Evolutionary conservation across 1,140 invertebrate genomes (phyloP).

Genomic region (Drosophila subobscura): DNA sequence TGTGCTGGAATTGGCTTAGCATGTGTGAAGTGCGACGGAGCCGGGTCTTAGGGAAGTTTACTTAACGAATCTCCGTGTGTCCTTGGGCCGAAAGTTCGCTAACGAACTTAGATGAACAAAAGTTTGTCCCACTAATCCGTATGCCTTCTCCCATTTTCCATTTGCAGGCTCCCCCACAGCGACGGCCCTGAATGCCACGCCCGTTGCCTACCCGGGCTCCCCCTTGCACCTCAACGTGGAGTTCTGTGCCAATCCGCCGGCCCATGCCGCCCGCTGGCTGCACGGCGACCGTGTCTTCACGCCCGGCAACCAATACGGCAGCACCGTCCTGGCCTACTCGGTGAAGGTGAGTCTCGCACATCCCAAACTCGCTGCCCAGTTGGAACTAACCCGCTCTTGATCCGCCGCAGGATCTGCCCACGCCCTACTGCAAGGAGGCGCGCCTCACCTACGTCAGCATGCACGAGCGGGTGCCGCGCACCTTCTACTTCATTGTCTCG

Average conservation of each 20-base stretch:
- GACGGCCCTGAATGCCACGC: slow-evolving; percentile 84
- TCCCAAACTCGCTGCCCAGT: too few species aligned
- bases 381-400: background rate
- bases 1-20: slow-evolving; percentile 60
- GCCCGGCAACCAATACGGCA: slow-evolving; percentile 83
- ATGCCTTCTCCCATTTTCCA: background rate
- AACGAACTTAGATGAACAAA: slow-evolving; percentile 46
- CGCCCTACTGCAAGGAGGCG: slow-evolving; percentile 83
- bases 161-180: slow-evolving; percentile 84
- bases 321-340: slow-evolving; percentile 79
- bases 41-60: slow-evolving; percentile 50
- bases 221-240: slow-evolving; percentile 85
- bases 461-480: slow-evolving; percentile 82
- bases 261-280: slow-evolving; percentile 82
- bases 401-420: slow-evolving; percentile 72
- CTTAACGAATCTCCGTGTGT: slow-evolving; percentile 37
- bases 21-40: slow-evolving; percentile 42
- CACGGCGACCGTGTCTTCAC: slow-evolving; percentile 83
- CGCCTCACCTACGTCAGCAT: slow-evolving; percentile 83
- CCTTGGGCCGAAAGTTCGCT: slow-evolving; percentile 34
- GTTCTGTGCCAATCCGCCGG: slow-evolving; percentile 85
- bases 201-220: slow-evolving; percentile 85
- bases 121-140: slow-evolving; percentile 30
- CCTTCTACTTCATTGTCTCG: slow-evolving; percentile 83
- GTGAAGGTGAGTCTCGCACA: slow-evolving; percentile 68